Evolutionary conservation across 2,888 invertebrate species (phyloP), one percentile per base, ranked within the genome.

Genomic region (Apodemia mormo): DNA sequence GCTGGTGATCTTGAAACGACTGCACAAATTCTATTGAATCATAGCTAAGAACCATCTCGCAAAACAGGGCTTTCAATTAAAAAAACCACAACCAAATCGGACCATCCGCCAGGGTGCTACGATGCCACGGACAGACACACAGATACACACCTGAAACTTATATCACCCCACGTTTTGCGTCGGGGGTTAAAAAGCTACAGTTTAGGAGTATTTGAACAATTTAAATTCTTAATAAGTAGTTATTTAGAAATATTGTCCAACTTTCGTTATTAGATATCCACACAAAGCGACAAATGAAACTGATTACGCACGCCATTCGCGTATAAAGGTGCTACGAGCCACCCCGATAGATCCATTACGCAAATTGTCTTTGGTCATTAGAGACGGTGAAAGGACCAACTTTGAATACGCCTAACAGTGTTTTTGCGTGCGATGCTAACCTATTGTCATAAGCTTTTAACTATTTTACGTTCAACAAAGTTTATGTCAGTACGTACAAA

Each of bases 291-390:
- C 76, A 79, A 85, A 84, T 86, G 84, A 87, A 88, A 87, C 86
- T 85, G 80, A 80, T 77, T 80, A 80, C 76, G 81, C 91, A 90
- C 91, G 91, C 90, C 82, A 92, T 86, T 82, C 83, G 82, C 80
- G 78, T 85, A 87, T 91, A 90, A 90, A 88, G 86, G 76, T 80
- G 80, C 77, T 84, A 92, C 64, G 64, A 30, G 29, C 22, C 61
- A 29, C 30, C 61, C 61, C 93, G 92, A 91, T 89, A 79, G 86
- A 84, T 87, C 88, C 91, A 93, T 93, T 92, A 92, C 87, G 84
- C 85, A 90, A 91, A 92, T 92, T 91, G 90, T 89, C 82, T 76
- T 78, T 82, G 78, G 81, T 85, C 85, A 85, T 88, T 86, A 86
- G 82, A 73, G 37, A 74, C 74, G 69, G n/a, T 76, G 70, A 76